phyloP scores from a whole-genome alignment of 2,888 invertebrate species.

The Sarcophaga caerulescens region DNA sequence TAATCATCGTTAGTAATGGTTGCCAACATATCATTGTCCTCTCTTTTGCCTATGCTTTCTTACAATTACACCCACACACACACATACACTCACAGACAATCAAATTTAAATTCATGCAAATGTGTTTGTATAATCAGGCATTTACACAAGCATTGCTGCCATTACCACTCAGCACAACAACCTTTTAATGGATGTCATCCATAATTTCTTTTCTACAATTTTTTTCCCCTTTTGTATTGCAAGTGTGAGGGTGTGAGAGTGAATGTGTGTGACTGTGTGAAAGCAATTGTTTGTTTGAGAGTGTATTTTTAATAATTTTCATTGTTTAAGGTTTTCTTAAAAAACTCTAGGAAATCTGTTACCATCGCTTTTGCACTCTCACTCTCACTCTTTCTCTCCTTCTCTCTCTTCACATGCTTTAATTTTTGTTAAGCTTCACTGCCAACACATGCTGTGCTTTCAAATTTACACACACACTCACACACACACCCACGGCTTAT shows the following conservation, averaged over 20 bases:
- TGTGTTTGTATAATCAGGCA: background rate
- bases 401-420: background rate
- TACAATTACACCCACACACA: background rate
- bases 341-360: constrained; percentile 26
- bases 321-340: constrained; percentile 46
- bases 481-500: constrained; percentile 9
- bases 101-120: background rate
- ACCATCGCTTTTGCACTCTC: background rate
- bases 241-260: background rate
- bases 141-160: constrained; percentile 15
- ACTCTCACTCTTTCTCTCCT: background rate
- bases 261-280: background rate
- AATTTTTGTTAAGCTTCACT: background rate
- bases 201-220: background rate
- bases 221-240: background rate
- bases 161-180: background rate
- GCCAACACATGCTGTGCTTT: constrained; percentile 36
- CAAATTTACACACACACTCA: background rate
- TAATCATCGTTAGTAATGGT: constrained; percentile 39
- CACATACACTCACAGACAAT: background rate
- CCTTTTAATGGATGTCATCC: constrained; percentile 27
- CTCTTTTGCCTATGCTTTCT: background rate
- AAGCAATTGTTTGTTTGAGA: background rate
- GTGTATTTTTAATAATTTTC: constrained; percentile 22
- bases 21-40: background rate